A percentile compares a stretch with the other conserved stretches of the same genome.
Conservation (phyloP, 2,888 invertebrate genomes). For the Meliscaeva auricollis region DNA sequence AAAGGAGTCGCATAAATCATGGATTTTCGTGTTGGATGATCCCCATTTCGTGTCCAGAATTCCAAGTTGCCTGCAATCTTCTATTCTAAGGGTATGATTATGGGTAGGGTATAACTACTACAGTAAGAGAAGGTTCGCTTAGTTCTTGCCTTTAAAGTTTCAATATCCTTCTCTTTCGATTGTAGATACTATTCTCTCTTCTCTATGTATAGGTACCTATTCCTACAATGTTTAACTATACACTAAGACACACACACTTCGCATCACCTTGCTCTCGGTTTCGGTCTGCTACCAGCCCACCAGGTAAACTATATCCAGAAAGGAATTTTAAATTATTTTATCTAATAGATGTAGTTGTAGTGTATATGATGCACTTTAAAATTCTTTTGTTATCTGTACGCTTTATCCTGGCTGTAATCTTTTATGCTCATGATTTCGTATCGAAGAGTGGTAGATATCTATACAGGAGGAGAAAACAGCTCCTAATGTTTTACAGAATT, state of each 20-base stretch:
- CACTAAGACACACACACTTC: no score
- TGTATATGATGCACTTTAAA: slow-evolving; percentile 69
- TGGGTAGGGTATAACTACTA: neutral
- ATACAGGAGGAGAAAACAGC: slow-evolving; percentile 13
- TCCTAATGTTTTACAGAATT: slow-evolving; percentile 53
- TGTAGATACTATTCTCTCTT: neutral
- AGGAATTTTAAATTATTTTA: slow-evolving; percentile 73
- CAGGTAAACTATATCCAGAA: slow-evolving; percentile 19
- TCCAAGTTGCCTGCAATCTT: slow-evolving; percentile 25
- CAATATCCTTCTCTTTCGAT: slow-evolving; percentile 1
- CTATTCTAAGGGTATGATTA: neutral
- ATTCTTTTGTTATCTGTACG: slow-evolving; percentile 72
- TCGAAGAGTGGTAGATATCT: slow-evolving; percentile 55
- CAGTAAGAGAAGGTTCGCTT: neutral
- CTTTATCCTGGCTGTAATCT: slow-evolving; percentile 70
- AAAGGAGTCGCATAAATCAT: slow-evolving; percentile 72
- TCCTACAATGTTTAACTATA: neutral
- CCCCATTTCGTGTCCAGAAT: slow-evolving; percentile 68
- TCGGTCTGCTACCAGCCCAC: neutral
- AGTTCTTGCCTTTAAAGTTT: slow-evolving; percentile 20
- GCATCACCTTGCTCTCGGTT: neutral
- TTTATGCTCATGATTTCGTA: slow-evolving; percentile 68
- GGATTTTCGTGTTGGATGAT: slow-evolving; percentile 72
- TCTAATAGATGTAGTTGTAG: slow-evolving; percentile 62
- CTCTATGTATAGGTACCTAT: neutral